Base-by-base conservation (phyloP, 92 coral and sea anemone species). In the Parazoanthus atlanticus region DNA sequence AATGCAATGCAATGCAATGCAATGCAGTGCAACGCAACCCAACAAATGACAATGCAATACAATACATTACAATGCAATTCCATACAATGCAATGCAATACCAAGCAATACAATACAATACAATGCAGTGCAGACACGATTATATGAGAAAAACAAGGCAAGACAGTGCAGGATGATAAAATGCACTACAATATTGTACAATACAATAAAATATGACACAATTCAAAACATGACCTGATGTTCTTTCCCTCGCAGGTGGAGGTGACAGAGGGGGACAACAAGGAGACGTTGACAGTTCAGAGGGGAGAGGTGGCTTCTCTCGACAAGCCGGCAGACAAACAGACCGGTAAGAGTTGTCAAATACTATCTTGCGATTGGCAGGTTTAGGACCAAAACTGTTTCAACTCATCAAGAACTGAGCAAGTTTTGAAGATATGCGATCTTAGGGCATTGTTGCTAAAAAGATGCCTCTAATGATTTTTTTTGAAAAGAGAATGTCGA, bases 221-320 rank as follows among this genome's bases (percentile, higher is more conserved):
- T 70, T 6, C 75, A 73, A 32, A 31, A 32, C 40, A 34, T 17
- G 28, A 34, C 49, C 25, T 74, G 46, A 8, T 32, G 40, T 36
- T 34, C 36, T 23, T 75, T 75, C 5, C 9, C 43, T 75, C 16
- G 3, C 79, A 84, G 87, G 87, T 84, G 74, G 87, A 84, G 17
- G 87, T 84, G 25, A 84, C 32, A 41, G 87, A 84, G 67, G 87
- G 87, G 11, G 26, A 70, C 33, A 71, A 84, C 23, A 84, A 84
- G 9, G 87, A 84, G 87, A 67, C 77, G 7, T 70, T 84, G 40
- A 69, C 87, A 2, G 87, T 84, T n/a, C 78, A 69, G 30, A 43
- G 74, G n/a, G 87, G 87, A 67, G 34, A 69, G 3, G 87, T 84
- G 9, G 87, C 87, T 5, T 69, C 87, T 41, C 77, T 84, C 77